Evolutionary conservation across 2,797 vertebrate genomes (phyloP).

Genomic region (Cynodonichthys magdalenae): DNA sequence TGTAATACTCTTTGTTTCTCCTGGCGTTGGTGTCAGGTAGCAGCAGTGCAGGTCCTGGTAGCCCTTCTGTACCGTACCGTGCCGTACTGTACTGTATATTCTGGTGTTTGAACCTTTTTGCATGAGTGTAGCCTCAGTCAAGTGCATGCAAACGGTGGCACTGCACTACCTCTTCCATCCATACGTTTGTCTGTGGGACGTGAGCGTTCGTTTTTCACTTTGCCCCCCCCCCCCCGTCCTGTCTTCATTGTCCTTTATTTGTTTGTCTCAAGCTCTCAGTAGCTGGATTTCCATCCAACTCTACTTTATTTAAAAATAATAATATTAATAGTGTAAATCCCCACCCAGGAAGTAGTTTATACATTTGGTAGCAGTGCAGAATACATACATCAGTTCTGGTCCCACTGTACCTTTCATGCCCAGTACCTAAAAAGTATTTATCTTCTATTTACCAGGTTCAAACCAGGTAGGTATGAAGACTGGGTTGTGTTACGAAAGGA

Average conservation of each 20-base stretch:
- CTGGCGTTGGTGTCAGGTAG: conserved; percentile 66
- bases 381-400: no score
- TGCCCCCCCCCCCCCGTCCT: conserved; percentile 5
- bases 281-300: conserved; percentile 51
- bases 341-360: no score
- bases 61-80: conserved; percentile 75
- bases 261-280: conserved; percentile 15
- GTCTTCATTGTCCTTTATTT: conserved; percentile 14
- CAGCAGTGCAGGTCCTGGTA: conserved; percentile 77
- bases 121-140: conserved; percentile 78
- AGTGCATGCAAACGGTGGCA: conserved; percentile 74
- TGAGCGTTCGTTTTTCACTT: conserved; percentile 6
- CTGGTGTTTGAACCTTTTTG: conserved; percentile 73
- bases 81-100: conserved; percentile 68
- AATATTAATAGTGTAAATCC: no score
- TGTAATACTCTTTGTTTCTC: conserved; percentile 53
- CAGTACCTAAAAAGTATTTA: no score
- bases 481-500: no score
- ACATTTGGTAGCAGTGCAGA: no score
- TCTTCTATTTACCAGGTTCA: no score
- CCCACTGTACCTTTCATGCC: no score
- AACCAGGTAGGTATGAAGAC: no score
- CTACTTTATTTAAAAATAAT: neutral
- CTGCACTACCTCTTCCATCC: conserved; percentile 72
- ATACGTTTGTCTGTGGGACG: conserved; percentile 22